These are phyloP conservation scores for Acanthornis magna DNA, from an alignment of 2,797 vertebrate species.

Conservation along the genomic window DNA sequence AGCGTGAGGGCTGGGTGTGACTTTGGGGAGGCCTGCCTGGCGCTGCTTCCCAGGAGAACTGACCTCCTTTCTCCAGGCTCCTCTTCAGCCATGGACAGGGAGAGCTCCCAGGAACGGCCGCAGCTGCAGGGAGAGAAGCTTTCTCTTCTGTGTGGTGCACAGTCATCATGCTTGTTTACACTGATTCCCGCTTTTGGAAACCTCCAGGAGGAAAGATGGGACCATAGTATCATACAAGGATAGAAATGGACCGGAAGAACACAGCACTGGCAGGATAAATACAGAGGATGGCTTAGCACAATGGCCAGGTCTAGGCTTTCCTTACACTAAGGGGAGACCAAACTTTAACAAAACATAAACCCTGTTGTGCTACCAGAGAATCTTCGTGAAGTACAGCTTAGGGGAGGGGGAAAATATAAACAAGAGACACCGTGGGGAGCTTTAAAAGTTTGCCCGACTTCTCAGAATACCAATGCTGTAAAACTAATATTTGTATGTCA, in stretches of 20 bases:
- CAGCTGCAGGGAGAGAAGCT: fast-evolving
- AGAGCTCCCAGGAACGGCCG: fast-evolving
- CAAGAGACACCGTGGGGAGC: neutral
- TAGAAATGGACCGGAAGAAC: neutral
- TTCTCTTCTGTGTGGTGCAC: neutral
- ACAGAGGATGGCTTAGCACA: neutral
- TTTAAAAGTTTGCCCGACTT: neutral
- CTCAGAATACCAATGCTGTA: neutral
- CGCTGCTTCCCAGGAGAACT: neutral
- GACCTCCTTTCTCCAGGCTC: neutral
- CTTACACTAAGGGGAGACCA: neutral
- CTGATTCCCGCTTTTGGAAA: neutral
- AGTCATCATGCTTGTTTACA: neutral
- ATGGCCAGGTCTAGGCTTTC: neutral
- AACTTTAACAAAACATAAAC: neutral
- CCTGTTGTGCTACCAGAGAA: neutral
- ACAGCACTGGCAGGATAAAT: neutral
- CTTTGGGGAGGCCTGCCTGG: no score
- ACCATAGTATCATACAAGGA: neutral
- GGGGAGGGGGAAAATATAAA: neutral
- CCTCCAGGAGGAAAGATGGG: neutral
- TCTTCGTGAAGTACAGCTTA: neutral
- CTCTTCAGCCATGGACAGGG: neutral
- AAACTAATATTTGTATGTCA: conserved; percentile 38
- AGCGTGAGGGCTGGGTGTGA: no score